These are phyloP conservation scores for Sarcophaga variegata DNA, from an alignment of 2,888 invertebrate species.

Conservation along the genomic window DNA sequence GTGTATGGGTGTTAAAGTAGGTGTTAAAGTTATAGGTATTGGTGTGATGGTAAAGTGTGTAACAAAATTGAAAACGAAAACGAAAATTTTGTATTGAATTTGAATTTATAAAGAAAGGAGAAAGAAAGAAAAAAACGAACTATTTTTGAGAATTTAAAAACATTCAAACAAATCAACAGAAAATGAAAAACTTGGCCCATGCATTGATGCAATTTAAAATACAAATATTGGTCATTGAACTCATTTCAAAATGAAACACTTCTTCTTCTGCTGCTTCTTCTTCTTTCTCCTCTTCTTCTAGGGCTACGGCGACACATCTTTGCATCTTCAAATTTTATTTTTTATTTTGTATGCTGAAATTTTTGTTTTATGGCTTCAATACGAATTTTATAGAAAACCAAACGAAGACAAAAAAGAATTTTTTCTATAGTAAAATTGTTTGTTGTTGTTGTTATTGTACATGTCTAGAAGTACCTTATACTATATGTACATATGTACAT, in stretches of 20 bases:
- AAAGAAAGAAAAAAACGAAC: neutral
- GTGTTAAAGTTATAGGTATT: too few relatives aligned
- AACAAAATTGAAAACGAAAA: conserved; percentile 3
- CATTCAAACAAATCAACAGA: conserved; percentile 32
- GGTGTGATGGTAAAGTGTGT: neutral
- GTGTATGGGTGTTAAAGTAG: too few relatives aligned
- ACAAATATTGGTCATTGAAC: conserved; percentile 69
- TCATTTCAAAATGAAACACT: conserved; percentile 53
- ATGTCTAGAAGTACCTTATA: conserved; percentile 2
- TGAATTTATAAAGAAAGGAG: conserved; percentile 15
- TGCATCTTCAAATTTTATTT: conserved; percentile 10
- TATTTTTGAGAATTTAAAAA: neutral
- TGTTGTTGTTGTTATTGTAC: conserved; percentile 27
- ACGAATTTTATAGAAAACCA: neutral
- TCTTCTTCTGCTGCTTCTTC: conserved; percentile 22
- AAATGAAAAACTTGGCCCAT: conserved; percentile 64
- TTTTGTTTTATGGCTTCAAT: conserved; percentile 22
- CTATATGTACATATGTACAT: neutral
- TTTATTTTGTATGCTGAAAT: conserved; percentile 1
- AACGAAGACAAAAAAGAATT: too few relatives aligned
- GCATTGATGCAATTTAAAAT: conserved; percentile 69
- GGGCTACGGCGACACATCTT: neutral
- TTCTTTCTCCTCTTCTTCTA: conserved; percentile 20
- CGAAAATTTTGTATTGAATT: conserved; percentile 15
- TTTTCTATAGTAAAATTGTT: neutral